Base-by-base conservation (phyloP, 2,888 invertebrate genomes). In the Callosobruchus maculatus region DNA sequence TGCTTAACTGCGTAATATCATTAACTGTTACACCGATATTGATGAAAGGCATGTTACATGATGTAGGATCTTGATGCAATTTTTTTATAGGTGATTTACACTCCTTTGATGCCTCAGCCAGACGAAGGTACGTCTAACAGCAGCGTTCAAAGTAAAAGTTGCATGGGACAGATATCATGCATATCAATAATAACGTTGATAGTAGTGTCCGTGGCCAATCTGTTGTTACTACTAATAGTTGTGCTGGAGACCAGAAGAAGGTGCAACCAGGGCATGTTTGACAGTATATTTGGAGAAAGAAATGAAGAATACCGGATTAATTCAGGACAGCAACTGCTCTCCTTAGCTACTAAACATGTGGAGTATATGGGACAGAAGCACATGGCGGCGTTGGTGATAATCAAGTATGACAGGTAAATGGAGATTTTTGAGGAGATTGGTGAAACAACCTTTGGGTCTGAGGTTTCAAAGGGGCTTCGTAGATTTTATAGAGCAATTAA, bases 121-220 rank as follows among this genome's bases (percentile, higher is more conserved):
- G 18, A 49, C 49, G 49, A 49, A 13, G 49, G 1, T 49, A 49
- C 49, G 13, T 49, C 49, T 7, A 49, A 49, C 49, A 13, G 18
- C 49, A 18, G 18, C 13, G 5, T 1, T 49, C 7, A 18, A 13
- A 49, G 3, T 49, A 49, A 13, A 49, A 1, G 1, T 49, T 18
- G 4, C 1, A 74, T 80, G 74, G 71, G 75, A 66, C 74, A 72
- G 67, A 74, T 80, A 20, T 79, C 81, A 20, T 82, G 82, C 71
- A 74, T 81, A 30, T 76, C 80, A 0, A 74, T 81, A 21, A 78
- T 80, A 18, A 81, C 80, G 0, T 73, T 82, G 22, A 71, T 81
- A 20, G 77, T 81, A 9, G 78, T 82, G 22, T 80, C 81, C 22
- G 26, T 81, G 68, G 80, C 80, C 1, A 82, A 82, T 76, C 70